Evolutionary conservation across 2,797 vertebrate genomes (phyloP).

Genomic region (Diglossa cyanea): DNA sequence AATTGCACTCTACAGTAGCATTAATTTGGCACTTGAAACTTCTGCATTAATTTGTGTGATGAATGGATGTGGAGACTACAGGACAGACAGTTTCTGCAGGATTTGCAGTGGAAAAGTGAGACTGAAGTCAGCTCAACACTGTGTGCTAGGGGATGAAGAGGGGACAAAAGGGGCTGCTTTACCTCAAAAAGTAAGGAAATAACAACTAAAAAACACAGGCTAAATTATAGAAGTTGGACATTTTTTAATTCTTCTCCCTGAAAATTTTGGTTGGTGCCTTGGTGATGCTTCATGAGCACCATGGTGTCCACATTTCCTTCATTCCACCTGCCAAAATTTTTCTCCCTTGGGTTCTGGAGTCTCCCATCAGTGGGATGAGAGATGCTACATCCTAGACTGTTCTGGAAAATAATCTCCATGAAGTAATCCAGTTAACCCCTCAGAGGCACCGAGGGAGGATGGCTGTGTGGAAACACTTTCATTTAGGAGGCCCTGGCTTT

Average conservation of each 20-base stretch:
- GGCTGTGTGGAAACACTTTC: neutral
- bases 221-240: neutral
- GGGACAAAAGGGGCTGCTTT: neutral
- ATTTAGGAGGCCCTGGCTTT: neutral
- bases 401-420: neutral
- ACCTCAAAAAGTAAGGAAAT: neutral
- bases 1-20: neutral
- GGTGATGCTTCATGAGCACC: neutral
- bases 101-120: neutral
- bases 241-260: fast-evolving
- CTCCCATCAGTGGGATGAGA: neutral
- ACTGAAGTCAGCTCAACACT: neutral
- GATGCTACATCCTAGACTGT: neutral
- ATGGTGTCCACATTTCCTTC: fast-evolving
- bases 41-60: neutral
- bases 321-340: fast-evolving
- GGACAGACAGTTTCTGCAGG: neutral
- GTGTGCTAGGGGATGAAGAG: neutral
- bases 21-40: neutral
- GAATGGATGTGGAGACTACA: neutral
- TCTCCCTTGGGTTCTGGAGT: fast-evolving
- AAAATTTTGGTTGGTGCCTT: neutral
- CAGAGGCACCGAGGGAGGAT: neutral
- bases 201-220: neutral
- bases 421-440: neutral